Evolutionary conservation across 1,140 invertebrate species (phyloP), one percentile per base, ranked within the genome.

Genomic region (Drepana arcuata): DNA sequence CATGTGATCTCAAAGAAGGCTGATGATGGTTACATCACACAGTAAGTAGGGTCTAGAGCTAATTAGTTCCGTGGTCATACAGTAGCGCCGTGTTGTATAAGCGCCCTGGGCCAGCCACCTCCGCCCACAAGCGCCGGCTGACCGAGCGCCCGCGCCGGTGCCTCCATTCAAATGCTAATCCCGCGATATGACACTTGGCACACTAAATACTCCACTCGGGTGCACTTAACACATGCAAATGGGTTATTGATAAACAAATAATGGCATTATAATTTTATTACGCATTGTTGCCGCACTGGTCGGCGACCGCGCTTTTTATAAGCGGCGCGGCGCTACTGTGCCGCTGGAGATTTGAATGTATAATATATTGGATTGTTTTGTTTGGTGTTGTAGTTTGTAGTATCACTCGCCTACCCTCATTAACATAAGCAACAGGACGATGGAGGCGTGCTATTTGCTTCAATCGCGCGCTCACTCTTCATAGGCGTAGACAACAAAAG

Each of bases 171-270:
- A 47, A 75, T 73, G 71, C 53, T 54, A 73, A 75, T 69, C 64
- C 47, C 33, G 35, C 47, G 37, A 56, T 50, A 59, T 30, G 47
- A 54, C 46, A 44, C 41, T 38, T 18, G 28, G 41, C 37, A 21
- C 57, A 42, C 52, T 51, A 48, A 51, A 56, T 46, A 50, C 53
- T 43, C 41, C 38, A 35, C 57, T 48, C 55, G 40, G 40, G 35
- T 59, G 53, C 65, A 69, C 53, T 69, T 69, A 63, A 65, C 68
- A 77, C 72, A 80, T 80, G 75, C 72, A 73, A 80, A 80, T 80
- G 63, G 56, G 49, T 67, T 69, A 74, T 72, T 68, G 68, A 80
- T 77, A 71, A 74, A 77, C 75, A 75, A 80, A 77, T 74, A 67
- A 71, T 67, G 44, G 58, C 44, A 73, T 75, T 75, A 77, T 69